These are phyloP conservation scores for Leptobrachium ailaonicum DNA, from an alignment of 2,113 vertebrate species.

Conservation along the genomic window DNA sequence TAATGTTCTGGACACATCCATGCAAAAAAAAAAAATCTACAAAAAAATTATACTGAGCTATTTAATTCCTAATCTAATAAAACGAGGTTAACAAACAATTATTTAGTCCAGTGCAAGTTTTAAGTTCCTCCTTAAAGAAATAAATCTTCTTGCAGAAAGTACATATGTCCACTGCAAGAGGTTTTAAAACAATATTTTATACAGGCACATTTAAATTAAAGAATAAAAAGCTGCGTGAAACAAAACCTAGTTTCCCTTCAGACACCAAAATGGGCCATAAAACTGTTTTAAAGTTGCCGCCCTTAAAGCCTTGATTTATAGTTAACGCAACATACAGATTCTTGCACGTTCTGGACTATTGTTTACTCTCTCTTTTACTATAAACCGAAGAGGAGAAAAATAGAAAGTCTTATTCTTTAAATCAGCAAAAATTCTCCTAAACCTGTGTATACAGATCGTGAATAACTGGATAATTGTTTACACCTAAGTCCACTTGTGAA, in stretches of 20 bases:
- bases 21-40: neutral
- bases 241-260: neutral
- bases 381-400: neutral
- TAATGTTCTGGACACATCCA: too few relatives aligned
- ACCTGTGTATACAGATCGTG: too few relatives aligned
- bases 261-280: constrained; percentile 2
- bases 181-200: too few relatives aligned
- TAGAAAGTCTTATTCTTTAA: too few relatives aligned
- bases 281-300: constrained; percentile 40
- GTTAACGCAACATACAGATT: constrained; percentile 1
- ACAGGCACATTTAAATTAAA: neutral
- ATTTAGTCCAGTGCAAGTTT: neutral
- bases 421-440: too few relatives aligned
- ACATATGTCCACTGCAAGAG: neutral
- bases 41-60: too few relatives aligned
- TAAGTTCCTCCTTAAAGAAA: neutral
- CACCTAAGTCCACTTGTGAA: too few relatives aligned
- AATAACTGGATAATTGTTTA: too few relatives aligned
- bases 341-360: constrained; percentile 8
- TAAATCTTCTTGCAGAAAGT: neutral
- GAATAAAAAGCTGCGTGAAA: neutral
- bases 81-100: too few relatives aligned
- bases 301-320: constrained; percentile 36
- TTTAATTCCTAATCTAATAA: too few relatives aligned
- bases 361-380: neutral